Base-by-base conservation (phyloP, 1,140 invertebrate genomes). In the Conopomorpha cramerella region DNA sequence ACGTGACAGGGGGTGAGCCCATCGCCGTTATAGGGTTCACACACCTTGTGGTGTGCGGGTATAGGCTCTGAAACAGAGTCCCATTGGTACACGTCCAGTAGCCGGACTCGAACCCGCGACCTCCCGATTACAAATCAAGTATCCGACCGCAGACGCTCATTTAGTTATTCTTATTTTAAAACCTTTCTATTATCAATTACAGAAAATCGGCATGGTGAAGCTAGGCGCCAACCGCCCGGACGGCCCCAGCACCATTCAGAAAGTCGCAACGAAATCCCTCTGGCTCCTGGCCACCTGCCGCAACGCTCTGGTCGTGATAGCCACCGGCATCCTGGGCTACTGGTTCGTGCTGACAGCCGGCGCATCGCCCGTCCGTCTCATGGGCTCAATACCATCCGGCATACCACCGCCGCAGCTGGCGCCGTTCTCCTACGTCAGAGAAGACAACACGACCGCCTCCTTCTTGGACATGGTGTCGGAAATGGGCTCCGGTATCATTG, bases 231-330 rank as follows among this genome's bases (percentile, higher is more conserved):
- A 62, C 7, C 60, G 80, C 0, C 70, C 80, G 25, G 65, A 77
- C 12, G 55, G 67, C 2, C 66, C 67, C 32, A 82, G 71, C 7
- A 70, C 67, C 1, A 49, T 78, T 17, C 82, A 81, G 36, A 55
- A 53, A 18, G 52, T 68, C 6, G 27, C 83, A 3, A 85, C 77
- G 25, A 81, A 80, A 40, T 49, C 73, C 1, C 46, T 87, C 38
- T 89, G 86, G 84, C 77, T 87, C 36, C 37, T 87, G 32, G 84
- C 82, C 19, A 85, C 88, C 1, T 84, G 85, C 12, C 80, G 90
- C 27, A 93, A 93, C 61, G 90, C 89, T 2, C 80, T 91, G 14
- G 80, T 92, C 0, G 89, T 93, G 1, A 78, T 92, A n/a, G 42
- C 81, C 2, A 84, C 83, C 43, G 83, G 86, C 1, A 49, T 77